Evolutionary conservation across 1,140 invertebrate species (phyloP), one percentile per base, ranked within the genome.

Genomic region (Drosophila erecta): DNA sequence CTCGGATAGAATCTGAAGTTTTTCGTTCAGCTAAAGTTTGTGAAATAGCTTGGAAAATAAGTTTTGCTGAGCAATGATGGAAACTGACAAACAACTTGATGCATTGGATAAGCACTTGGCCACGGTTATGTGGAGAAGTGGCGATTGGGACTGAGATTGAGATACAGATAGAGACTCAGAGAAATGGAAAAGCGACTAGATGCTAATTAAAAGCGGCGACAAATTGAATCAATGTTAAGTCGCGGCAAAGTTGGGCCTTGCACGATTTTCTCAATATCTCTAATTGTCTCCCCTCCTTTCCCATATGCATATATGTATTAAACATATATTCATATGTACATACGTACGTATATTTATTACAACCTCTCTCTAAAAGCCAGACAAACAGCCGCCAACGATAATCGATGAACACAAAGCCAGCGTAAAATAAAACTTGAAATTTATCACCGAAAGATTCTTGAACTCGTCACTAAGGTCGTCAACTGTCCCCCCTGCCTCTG

Each of bases 401-500:
- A 69, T 69, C 66, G 64, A 70, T 47, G 46, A 56, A 56, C 33
- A 17, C 35, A 20, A 47, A 62, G 38, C 7, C 14, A 65, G 54
- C 40, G n/a, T 12, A 43, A 40, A 43, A 59, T 15, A 37, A 62
- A 64, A 67, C 66, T 69, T 69, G 47, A 69, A 69, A 56, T 70
- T 69, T 70, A 69, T 70, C 41, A 38, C 50, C 64, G 35, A 49
- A 41, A 69, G 64, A 70, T 69, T 70, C 66, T 69, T 70, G 66
- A 70, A 70, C 66, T 70, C 66, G 64, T 70, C 50, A 47, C 41
- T 70, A 69, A 70, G 66, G 66, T 69, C 66, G 44, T 38, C 59
- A 22, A 61, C 24, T 61, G 59, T 61, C 27, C 22, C 46, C 46
- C 8, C 41, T n/a, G n/a, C n/a, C n/a, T n/a, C n/a, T n/a, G n/a